These are phyloP conservation scores for Epiblema foenella DNA, from an alignment of 2,888 invertebrate species.

Conservation along the genomic window DNA sequence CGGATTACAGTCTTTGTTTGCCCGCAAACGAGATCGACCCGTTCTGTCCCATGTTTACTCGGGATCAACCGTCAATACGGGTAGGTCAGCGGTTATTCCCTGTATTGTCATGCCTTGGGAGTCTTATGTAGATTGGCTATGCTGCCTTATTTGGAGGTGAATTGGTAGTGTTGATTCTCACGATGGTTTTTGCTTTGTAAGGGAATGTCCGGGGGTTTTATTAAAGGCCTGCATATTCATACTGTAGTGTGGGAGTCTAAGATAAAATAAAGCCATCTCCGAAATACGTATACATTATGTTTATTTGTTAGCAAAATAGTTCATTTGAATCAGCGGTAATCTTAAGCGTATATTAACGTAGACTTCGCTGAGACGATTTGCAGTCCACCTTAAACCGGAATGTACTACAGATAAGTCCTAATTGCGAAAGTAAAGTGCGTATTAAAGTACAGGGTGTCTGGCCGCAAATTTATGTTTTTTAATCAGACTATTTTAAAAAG, in stretches of 20 bases:
- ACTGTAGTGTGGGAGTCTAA: constrained; percentile 12
- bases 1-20: constrained; percentile 64
- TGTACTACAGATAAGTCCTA: neutral
- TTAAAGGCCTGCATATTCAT: constrained; percentile 6
- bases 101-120: constrained; percentile 47
- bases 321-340: no score
- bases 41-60: constrained; percentile 54
- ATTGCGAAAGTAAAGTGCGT: neutral
- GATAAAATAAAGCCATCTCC: constrained; percentile 17
- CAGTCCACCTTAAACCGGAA: no score
- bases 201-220: constrained; percentile 24
- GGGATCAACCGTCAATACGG: constrained; percentile 56
- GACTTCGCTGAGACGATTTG: no score
- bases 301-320: no score
- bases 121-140: constrained; percentile 38
- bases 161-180: constrained; percentile 43
- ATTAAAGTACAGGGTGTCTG: neutral
- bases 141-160: constrained; percentile 39
- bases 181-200: constrained; percentile 33
- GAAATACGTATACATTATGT: no score
- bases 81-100: constrained; percentile 51
- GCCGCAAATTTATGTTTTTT: no score
- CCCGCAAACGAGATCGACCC: constrained; percentile 51
- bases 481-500: no score
- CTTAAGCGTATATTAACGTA: no score